A percentile compares a stretch with the other conserved stretches of the same genome.
Conservation (phyloP, 2,113 vertebrate species). For the Daubentonia madagascariensis region DNA sequence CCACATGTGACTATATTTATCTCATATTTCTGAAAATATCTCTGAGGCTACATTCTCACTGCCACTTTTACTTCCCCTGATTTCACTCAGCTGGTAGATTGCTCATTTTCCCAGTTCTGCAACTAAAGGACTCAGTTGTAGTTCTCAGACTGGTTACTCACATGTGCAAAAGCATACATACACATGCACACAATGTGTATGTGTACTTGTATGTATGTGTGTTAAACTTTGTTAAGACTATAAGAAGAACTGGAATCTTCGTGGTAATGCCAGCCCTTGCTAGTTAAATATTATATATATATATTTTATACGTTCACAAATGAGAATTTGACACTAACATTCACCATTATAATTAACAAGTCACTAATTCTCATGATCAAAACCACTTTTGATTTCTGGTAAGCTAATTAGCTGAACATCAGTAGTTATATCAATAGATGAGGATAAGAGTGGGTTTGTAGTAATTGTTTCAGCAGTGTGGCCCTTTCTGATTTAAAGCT, state of each 20-base stretch:
- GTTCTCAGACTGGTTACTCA: not conserved
- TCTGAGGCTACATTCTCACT: not conserved
- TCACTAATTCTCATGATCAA: not conserved
- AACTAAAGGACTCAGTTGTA: not conserved
- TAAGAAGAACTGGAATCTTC: not conserved
- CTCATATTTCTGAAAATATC: not conserved
- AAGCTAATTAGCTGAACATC: not conserved
- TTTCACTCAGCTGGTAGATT: not conserved
- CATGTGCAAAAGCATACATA: too few relatives aligned
- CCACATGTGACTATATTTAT: not conserved
- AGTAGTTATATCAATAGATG: too few relatives aligned
- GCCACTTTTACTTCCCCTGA: not conserved
- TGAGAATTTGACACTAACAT: not conserved
- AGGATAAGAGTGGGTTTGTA: too few relatives aligned
- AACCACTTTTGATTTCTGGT: not conserved
- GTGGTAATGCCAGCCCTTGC: not conserved
- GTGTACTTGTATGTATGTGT: not conserved
- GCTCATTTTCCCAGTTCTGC: not conserved
- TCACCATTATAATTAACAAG: not conserved
- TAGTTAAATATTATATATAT: not conserved
- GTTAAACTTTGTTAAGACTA: not conserved
- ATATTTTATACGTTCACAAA: too few relatives aligned
- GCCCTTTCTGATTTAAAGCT: too few relatives aligned
- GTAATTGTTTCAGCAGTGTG: too few relatives aligned
- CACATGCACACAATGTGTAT: too few relatives aligned